A percentile compares a stretch with the other conserved stretches of the same genome.
phyloP scores from a whole-genome alignment of 2,888 invertebrate species.

The Tenthredo amoena region DNA sequence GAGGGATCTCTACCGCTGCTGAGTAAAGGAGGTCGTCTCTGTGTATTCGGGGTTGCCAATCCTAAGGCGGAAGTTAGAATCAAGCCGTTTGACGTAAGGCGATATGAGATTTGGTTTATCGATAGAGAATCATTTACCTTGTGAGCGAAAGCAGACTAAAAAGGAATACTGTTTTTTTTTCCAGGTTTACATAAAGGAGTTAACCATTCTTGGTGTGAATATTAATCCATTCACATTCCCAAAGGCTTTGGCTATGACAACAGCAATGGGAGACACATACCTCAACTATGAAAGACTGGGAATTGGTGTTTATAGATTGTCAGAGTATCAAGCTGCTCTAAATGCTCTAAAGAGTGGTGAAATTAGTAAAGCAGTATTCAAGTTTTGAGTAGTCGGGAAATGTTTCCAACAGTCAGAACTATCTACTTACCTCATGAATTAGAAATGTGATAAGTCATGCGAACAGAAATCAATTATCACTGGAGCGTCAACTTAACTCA shows the following conservation, averaged over 20 bases:
- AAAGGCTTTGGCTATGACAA: constrained; percentile 82
- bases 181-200: constrained; percentile 83
- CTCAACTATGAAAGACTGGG: constrained; percentile 82
- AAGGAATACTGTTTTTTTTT: background rate
- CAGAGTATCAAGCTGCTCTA: constrained; percentile 80
- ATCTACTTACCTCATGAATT: background rate
- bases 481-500: background rate
- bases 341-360: constrained; percentile 80
- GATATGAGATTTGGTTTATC: constrained; percentile 53
- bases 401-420: background rate
- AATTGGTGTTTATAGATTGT: constrained; percentile 80
- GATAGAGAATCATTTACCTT: constrained; percentile 19
- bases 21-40: constrained; percentile 83
- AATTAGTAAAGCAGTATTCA: constrained; percentile 83
- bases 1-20: constrained; percentile 82
- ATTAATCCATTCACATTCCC: constrained; percentile 86
- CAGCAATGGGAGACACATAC: constrained; percentile 84
- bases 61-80: constrained; percentile 78
- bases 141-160: background rate
- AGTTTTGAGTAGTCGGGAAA: constrained; percentile 68
- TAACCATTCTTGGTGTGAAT: constrained; percentile 83
- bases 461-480: background rate
- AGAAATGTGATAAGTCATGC: background rate
- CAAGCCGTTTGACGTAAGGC: constrained; percentile 69
- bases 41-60: constrained; percentile 85